A percentile compares a stretch with the other conserved stretches of the same genome.
Conservation (phyloP, 37 sponge, comb jelly and placozoan genomes). For the Ianthella basta region DNA sequence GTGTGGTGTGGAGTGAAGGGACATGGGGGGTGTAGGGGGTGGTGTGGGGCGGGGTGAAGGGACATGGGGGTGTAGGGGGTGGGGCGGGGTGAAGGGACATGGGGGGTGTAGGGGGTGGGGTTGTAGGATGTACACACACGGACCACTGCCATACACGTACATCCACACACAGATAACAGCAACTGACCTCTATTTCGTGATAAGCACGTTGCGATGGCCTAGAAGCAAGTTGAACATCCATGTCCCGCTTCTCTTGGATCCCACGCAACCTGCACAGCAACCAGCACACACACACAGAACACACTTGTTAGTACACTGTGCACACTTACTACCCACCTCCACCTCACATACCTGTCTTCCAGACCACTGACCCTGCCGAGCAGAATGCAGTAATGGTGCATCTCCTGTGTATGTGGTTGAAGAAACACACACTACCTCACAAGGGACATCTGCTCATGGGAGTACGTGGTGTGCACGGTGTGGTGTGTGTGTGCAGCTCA, state of each 20-base stretch:
- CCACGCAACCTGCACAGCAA: neutral
- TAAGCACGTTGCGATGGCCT: slow-evolving; percentile 10
- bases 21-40: no score
- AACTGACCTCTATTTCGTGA: slow-evolving; percentile 7
- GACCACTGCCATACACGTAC: neutral
- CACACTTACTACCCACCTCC: no score
- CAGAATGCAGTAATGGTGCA: slow-evolving; percentile 61
- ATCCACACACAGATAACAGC: neutral
- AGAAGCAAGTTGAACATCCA: neutral
- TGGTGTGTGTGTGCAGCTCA: slow-evolving; percentile 20
- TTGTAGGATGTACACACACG: slow-evolving; percentile 11
- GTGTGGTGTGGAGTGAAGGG: no score
- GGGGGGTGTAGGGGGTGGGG: no score
- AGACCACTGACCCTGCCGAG: slow-evolving; percentile 42
- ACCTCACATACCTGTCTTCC: slow-evolving; percentile 50
- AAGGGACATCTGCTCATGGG: neutral
- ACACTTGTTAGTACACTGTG: neutral
- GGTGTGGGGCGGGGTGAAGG: no score
- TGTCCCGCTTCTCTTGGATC: slow-evolving; percentile 15
- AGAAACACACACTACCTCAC: no score
- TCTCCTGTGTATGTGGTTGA: slow-evolving; percentile 57
- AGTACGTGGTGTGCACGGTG: neutral
- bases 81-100: no score
- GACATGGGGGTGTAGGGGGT: no score
- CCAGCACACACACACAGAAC: no score